A percentile compares a stretch with the other conserved stretches of the same genome.
These are phyloP conservation scores for Serilophus lunatus DNA, from an alignment of 2,113 vertebrate species.

Conservation along the genomic window DNA sequence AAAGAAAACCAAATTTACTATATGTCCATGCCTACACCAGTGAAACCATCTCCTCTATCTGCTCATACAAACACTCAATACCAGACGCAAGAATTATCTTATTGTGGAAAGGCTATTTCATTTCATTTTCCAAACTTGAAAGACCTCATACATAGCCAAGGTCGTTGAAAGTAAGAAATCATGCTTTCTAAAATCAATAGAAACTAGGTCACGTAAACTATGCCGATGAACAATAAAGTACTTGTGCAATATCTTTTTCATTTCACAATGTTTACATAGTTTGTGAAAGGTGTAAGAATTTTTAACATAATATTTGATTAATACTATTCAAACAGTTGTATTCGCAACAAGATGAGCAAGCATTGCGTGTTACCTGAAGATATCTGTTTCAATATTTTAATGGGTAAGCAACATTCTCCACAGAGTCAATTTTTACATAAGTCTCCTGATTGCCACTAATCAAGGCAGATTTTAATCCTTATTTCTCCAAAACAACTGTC, in stretches of 20 bases:
- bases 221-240: not conserved
- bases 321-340: not conserved
- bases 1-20: not conserved
- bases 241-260: not conserved
- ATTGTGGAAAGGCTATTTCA: not conserved
- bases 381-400: not conserved
- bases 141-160: not conserved
- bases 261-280: not conserved
- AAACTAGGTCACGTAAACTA: not conserved
- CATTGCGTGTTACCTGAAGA: not conserved
- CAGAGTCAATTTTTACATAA: not conserved
- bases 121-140: not conserved
- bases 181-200: not conserved
- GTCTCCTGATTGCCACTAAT: not conserved
- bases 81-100: not conserved
- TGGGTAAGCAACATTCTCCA: not conserved
- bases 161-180: not conserved
- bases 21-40: not conserved
- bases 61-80: not conserved
- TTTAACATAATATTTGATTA: not conserved
- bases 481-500: not conserved
- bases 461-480: not conserved
- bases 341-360: not conserved
- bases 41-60: not conserved
- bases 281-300: not conserved